These are phyloP conservation scores for Disparrhopalites patrizii DNA, from an alignment of 2,888 invertebrate genomes.

Conservation along the genomic window DNA sequence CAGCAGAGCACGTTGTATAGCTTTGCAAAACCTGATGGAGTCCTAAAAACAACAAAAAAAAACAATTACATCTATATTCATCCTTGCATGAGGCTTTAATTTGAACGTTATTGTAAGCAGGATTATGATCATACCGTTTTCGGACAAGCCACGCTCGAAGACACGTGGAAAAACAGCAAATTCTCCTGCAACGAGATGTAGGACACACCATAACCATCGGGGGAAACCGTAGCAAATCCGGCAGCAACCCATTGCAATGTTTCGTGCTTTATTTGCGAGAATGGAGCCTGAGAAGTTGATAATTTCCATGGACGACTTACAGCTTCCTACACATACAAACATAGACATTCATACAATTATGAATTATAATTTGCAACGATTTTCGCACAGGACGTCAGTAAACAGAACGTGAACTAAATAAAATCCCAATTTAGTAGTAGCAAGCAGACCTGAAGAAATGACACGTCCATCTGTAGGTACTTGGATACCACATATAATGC, in stretches of 20 bases:
- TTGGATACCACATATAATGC: constrained; percentile 4
- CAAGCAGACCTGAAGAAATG: constrained; percentile 2
- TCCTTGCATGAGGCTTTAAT: neutral
- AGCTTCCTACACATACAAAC: constrained; percentile 49
- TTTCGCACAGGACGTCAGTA: too few relatives aligned
- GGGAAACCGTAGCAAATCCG: neutral
- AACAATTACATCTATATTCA: constrained; percentile 6
- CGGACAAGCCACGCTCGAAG: neutral
- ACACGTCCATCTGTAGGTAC: neutral
- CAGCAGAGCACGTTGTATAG: constrained; percentile 2
- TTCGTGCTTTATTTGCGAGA: neutral
- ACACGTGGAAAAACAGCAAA: neutral
- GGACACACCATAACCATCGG: constrained; percentile 6
- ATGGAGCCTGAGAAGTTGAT: neutral
- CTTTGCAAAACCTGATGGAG: neutral
- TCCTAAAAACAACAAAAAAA: neutral
- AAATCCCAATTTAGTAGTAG: neutral
- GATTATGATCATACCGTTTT: neutral
- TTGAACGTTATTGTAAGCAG: neutral
- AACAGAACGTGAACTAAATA: too few relatives aligned
- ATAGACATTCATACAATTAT: too few relatives aligned
- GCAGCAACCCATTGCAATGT: neutral
- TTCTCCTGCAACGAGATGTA: neutral
- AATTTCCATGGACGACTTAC: neutral
- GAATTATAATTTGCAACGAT: too few relatives aligned